phyloP scores from a whole-genome alignment of 2,888 invertebrate species.

The Idaea straminata region DNA sequence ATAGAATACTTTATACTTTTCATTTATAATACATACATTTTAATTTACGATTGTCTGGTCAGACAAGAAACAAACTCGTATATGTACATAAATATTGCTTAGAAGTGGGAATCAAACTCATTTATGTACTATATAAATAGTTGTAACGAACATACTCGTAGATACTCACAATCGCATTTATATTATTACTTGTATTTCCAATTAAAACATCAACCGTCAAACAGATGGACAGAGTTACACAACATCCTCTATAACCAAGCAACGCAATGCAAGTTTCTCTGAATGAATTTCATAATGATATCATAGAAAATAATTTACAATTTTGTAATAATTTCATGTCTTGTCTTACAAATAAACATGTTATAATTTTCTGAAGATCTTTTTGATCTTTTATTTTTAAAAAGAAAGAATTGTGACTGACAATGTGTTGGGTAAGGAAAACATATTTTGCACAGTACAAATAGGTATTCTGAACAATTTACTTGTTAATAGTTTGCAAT shows the following conservation, averaged over 20 bases:
- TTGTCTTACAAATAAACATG: neutral
- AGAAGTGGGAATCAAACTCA: too few species aligned
- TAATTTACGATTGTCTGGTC: too few species aligned
- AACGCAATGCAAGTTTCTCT: neutral
- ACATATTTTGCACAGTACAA: too few species aligned
- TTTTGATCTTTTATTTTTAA: neutral
- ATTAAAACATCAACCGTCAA: neutral
- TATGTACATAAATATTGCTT: too few species aligned
- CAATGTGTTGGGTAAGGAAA: too few species aligned
- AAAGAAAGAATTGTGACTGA: neutral
- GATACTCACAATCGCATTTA: neutral
- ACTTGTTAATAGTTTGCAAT: too few species aligned
- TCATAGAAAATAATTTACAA: neutral
- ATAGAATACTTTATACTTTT: too few species aligned
- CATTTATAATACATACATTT: too few species aligned
- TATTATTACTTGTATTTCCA: neutral
- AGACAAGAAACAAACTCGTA: too few species aligned
- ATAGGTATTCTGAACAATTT: too few species aligned
- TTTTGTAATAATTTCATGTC: neutral
- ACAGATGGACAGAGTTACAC: neutral
- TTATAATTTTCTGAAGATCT: neutral
- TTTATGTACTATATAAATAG: too few species aligned
- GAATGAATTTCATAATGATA: neutral
- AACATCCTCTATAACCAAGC: neutral
- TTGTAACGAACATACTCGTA: too few species aligned